Conservation (phyloP, 2,888 invertebrate genomes). For the Agriopis leucophaearia region DNA sequence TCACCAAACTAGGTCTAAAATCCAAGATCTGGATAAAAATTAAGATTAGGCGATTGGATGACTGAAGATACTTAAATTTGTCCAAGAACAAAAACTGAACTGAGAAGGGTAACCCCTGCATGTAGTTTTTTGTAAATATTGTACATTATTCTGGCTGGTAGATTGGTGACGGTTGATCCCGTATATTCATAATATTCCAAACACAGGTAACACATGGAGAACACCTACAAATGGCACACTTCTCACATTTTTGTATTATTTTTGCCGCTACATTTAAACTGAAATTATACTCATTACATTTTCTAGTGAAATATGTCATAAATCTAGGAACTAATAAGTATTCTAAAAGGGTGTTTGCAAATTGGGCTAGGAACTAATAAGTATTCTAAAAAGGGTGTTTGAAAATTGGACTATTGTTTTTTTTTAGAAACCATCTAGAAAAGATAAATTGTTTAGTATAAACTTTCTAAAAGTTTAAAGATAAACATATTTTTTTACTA, state of each 20-base stretch:
- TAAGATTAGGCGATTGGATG: too few species aligned
- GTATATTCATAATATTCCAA: constrained; percentile 51
- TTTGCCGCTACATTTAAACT: constrained; percentile 65
- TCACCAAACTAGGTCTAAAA: too few species aligned
- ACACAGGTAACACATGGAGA: constrained; percentile 48
- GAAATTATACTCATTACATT: constrained; percentile 3
- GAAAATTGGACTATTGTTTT: too few species aligned
- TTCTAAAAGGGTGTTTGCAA: not conserved
- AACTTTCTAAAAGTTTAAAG: too few species aligned
- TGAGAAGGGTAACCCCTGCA: not conserved
- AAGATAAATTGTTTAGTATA: too few species aligned
- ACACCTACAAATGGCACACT: constrained; percentile 73
- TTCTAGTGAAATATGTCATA: not conserved
- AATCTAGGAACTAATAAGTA: not conserved
- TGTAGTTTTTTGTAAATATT: not conserved
- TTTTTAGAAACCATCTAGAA: too few species aligned
- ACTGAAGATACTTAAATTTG: too few species aligned
- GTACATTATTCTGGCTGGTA: not conserved
- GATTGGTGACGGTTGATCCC: not conserved
- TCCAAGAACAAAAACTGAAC: too few species aligned
- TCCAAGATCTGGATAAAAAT: too few species aligned
- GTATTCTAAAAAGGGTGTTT: not conserved
- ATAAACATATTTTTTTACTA: too few species aligned
- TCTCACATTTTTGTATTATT: constrained; percentile 75
- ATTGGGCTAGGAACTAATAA: too few species aligned